These are phyloP conservation scores for Madoqua kirkii DNA, from an alignment of 2,113 vertebrate species.

Conservation along the genomic window DNA sequence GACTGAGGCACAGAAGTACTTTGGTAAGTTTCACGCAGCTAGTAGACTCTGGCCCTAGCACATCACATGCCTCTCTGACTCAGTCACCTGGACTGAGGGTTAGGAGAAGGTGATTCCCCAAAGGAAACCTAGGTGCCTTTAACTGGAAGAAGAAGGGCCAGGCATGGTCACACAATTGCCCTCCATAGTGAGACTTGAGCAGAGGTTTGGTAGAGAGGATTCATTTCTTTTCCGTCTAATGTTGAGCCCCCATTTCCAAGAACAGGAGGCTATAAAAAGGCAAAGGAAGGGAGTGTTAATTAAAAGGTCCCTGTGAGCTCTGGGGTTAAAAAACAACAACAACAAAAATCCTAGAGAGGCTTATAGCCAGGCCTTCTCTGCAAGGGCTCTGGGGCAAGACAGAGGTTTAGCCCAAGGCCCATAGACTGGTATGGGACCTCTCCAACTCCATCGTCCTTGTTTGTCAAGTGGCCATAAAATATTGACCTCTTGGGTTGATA, in stretches of 20 bases:
- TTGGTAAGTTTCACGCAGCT: no score
- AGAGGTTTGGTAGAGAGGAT: neutral
- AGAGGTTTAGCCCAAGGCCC: neutral
- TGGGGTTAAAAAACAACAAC: neutral
- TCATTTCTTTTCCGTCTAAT: constrained; percentile 21
- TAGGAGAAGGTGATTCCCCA: neutral
- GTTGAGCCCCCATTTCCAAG: constrained; percentile 42
- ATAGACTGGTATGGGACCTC: no score
- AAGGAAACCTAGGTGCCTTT: neutral
- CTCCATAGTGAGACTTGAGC: neutral
- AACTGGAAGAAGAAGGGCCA: neutral
- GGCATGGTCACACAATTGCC: rapidly evolving
- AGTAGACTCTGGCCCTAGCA: neutral
- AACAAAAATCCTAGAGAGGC: neutral
- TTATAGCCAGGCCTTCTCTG: neutral
- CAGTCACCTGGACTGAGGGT: no score
- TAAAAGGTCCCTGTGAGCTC: constrained; percentile 11
- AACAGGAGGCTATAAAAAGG: constrained; percentile 39
- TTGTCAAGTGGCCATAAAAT: neutral
- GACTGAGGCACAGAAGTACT: neutral
- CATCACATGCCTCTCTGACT: neutral
- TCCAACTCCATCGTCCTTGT: neutral
- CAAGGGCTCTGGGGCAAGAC: neutral
- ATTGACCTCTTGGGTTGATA: neutral
- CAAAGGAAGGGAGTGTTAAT: constrained; percentile 51